These are phyloP conservation scores for Bombus waltoni DNA, from an alignment of 1,140 invertebrate genomes.

Conservation along the genomic window DNA sequence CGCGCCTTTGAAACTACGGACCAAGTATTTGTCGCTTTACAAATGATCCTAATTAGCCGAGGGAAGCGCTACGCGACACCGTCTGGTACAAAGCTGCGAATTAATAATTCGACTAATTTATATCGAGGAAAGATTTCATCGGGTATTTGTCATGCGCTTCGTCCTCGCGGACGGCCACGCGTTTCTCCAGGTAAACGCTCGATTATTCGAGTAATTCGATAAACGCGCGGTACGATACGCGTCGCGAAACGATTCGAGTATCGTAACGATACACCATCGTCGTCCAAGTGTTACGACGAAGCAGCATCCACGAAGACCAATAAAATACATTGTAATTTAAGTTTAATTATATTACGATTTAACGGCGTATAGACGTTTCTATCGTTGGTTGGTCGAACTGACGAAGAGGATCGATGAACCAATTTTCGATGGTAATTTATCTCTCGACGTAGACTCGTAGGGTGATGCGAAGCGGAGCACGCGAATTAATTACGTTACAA, in stretches of 20 bases:
- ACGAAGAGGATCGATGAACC: not conserved
- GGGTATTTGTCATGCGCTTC: too few relatives aligned
- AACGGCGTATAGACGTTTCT: not conserved
- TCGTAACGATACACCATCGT: not conserved
- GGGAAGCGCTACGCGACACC: not conserved
- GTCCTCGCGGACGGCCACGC: not conserved
- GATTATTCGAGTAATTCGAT: not conserved
- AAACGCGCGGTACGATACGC: not conserved
- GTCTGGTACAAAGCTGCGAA: not conserved
- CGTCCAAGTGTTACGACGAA: too few relatives aligned
- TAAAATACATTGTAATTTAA: not conserved
- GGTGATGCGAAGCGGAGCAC: too few relatives aligned
- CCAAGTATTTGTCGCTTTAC: not conserved
- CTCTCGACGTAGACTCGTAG: too few relatives aligned
- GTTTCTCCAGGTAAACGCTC: not conserved
- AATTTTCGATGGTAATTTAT: not conserved
- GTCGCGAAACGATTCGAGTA: not conserved
- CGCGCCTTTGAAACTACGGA: not conserved
- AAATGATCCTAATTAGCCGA: conserved; percentile 10
- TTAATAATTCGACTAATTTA: conserved; percentile 12
- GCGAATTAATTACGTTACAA: conserved; percentile 5
- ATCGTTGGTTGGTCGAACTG: too few relatives aligned
- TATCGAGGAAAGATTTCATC: not conserved
- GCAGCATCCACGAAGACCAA: not conserved
- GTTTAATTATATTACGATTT: not conserved